Evolutionary conservation across 2,113 vertebrate species (phyloP).

Genomic region (Egretta garzetta): DNA sequence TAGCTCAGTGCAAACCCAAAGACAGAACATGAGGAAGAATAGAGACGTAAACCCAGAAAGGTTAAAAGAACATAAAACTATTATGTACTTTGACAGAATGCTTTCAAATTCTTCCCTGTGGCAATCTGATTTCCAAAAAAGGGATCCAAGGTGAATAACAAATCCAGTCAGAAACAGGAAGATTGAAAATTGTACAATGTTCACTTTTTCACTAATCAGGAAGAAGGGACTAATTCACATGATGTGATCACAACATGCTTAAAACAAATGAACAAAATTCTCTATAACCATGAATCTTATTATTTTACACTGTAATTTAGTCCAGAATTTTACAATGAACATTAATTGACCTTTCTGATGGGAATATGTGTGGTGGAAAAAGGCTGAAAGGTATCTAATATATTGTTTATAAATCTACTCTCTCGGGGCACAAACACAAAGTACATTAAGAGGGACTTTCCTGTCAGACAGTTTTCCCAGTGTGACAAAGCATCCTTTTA

Average conservation of each 20-base stretch:
- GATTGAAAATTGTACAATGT: neutral
- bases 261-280: neutral
- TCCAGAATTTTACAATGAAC: neutral
- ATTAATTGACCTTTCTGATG: neutral
- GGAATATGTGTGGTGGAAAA: neutral
- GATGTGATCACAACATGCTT: neutral
- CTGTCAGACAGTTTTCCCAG: neutral
- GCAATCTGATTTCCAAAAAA: neutral
- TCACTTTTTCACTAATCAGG: neutral
- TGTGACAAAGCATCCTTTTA: neutral
- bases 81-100: neutral
- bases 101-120: neutral
- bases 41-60: neutral
- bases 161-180: neutral
- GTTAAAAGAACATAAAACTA: neutral
- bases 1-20: neutral
- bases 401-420: neutral
- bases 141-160: neutral
- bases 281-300: neutral
- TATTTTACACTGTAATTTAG: neutral
- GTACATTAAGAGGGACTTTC: neutral
- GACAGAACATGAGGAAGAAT: neutral
- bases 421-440: neutral
- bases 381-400: neutral
- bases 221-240: neutral